Evolutionary conservation across 2,888 invertebrate species (phyloP), one percentile per base, ranked within the genome.

Genomic region (Rotaria socialis): DNA sequence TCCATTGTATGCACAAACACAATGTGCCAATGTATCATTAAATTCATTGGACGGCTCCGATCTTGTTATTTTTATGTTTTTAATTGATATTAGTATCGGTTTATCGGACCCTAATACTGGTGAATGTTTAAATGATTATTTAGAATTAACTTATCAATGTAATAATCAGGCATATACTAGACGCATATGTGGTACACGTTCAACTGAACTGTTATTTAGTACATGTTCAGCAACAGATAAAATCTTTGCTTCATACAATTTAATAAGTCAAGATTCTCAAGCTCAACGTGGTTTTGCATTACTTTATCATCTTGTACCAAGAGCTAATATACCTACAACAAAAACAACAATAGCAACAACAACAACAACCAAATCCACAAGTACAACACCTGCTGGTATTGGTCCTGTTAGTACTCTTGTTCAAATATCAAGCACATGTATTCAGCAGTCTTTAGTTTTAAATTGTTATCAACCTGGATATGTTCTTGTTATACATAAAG

Each of bases 1-100:
- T 86, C 86, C 84, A 22, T 41, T 35, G 22, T 84, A 86, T 84
- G 58, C 86, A 55, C 55, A 55, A 58, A 80, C 85, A 24, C 52
- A 56, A 35, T 11, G 56, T 60, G 8, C 43, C 16, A 67, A 60
- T 84, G 84, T 84, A 58, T n/a, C 24, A 19, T 84, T 84, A 84
- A 86, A 10, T 27, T 47, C 84, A 58, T 58, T 84, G 22, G 58
- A 84, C 2, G 60, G 84, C 10, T 74, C 35, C 2, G 55, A 60
- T 58, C 56, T 85, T 55, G 58, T 50, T 43, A 24, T 85, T 24
- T 75, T 50, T 35, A 74, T 86, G 0, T 86, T 22, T 75, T 58
- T 86, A 22, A 52, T 85, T 35, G 85, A 80, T 80, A 4, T 80
- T 10, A n/a, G n/a, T 47, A 47, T 80, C 24, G 80, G 14, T 80